Base-by-base conservation (phyloP, 1,140 invertebrate species). In the Himalopsyche phryganea region DNA sequence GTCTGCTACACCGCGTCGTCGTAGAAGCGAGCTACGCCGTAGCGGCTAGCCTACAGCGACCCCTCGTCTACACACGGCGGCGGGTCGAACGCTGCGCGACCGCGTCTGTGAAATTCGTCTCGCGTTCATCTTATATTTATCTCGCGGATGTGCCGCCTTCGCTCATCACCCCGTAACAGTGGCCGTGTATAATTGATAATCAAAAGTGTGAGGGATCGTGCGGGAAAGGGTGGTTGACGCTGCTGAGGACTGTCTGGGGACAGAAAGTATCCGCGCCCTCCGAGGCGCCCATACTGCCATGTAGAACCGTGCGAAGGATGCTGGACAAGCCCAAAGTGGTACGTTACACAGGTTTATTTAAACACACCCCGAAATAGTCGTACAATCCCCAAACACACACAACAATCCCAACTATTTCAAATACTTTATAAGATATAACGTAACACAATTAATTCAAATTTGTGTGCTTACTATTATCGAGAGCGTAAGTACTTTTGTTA, bases 261-360 rank as follows among this genome's bases (percentile, higher is more conserved):
- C 50, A 41, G 38, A 40, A 28, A 15, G 40, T 28, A 17, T 51
- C 46, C 51, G 42, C 58, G 41, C 42, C 58, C 42, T 19, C 18
- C 45, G 47, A 50, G 18, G 41, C 48, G 36, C 48, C 41, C 46
- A 3, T 41, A n/a, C 33, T 46, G 52, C 48, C 46, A 61, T 57
- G 59, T 61, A 57, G 52, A 28, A 44, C 58, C 15, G 28, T 41
- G 6, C 28, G 48, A 32, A 63, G 41, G 47, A 64, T 64, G 61
- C 54, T 64, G 53, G 61, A 64, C 20, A 64, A 64, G 49, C 61
- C 61, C 18, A 64, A 64, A 59, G 61, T 64, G 61, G 61, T 63
- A 52, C 15, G 61, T 56, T 14, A 14, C 28, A n/a, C n/a, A n/a
- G n/a, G n/a, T 5, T 28, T 28, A 5, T n/a, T 46, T 17, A 28